Percentiles rank a stretch among this genome's conserved stretches.
Evolutionary conservation across 2,888 invertebrate genomes (phyloP).

Genomic region (Uloborus plumipes): DNA sequence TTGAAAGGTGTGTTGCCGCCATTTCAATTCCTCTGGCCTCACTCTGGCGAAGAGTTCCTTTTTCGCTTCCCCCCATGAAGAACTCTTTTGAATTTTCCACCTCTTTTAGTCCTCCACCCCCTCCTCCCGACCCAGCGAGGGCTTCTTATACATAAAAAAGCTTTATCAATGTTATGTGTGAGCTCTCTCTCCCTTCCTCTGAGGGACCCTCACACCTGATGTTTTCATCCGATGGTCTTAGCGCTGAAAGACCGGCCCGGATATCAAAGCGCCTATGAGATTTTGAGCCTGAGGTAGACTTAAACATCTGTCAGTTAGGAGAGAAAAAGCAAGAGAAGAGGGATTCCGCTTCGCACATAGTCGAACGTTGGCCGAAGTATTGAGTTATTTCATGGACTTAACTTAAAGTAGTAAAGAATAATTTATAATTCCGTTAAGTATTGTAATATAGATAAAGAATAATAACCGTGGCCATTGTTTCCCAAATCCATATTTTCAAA

Average conservation of each 20-base stretch:
- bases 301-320: no score
- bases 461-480: no score
- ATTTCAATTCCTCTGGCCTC: conserved; percentile 31
- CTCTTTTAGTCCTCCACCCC: conserved; percentile 9
- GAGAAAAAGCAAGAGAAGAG: no score
- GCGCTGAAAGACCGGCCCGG: conserved; percentile 6
- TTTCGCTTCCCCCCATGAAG: conserved; percentile 12
- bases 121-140: conserved; percentile 6
- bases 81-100: conserved; percentile 33
- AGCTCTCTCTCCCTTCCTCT: neutral
- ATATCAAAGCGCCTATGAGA: no score
- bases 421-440: no score
- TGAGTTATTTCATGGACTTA: no score
- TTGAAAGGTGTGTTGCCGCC: conserved; percentile 52
- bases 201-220: conserved; percentile 22
- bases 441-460: no score
- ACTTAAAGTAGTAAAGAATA: no score
- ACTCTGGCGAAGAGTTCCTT: conserved; percentile 38
- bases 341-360: no score
- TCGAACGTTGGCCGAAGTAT: no score
- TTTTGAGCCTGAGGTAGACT: no score
- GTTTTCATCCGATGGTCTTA: conserved; percentile 51
- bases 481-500: no score
- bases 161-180: conserved; percentile 29
- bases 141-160: conserved; percentile 36